A percentile compares a stretch with the other conserved stretches of the same genome.
These are phyloP conservation scores for Eudemis profundana DNA, from an alignment of 2,888 invertebrate genomes.

Conservation along the genomic window DNA sequence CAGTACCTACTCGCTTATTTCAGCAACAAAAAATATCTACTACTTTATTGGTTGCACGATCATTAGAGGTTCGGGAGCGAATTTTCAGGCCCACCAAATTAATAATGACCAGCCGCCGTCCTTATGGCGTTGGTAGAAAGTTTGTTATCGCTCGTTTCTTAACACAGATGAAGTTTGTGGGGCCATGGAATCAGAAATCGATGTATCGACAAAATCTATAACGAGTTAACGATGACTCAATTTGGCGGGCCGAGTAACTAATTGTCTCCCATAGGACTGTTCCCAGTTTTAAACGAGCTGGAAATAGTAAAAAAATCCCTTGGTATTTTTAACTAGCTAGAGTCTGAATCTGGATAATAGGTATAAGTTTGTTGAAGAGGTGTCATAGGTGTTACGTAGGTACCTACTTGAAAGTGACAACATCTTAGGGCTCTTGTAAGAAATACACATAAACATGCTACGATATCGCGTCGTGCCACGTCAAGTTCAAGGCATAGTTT, in stretches of 20 bases:
- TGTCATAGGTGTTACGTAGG: too few species aligned
- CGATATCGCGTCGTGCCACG: too few species aligned
- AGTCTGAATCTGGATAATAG: too few species aligned
- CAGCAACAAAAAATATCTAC: background rate
- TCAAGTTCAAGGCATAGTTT: too few species aligned
- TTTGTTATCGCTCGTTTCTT: background rate
- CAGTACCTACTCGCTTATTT: background rate
- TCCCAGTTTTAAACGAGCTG: constrained; percentile 23
- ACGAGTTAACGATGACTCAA: constrained; percentile 38
- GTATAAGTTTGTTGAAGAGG: too few species aligned
- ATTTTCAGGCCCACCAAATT: constrained; percentile 7
- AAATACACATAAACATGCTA: too few species aligned
- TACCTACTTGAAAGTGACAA: too few species aligned
- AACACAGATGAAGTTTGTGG: background rate
- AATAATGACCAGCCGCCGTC: background rate
- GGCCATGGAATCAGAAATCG: constrained; percentile 24
- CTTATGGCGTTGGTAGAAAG: constrained; percentile 5
- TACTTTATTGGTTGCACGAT: background rate
- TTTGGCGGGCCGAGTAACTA: constrained; percentile 15
- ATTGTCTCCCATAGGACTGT: constrained; percentile 36
- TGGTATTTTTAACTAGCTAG: background rate
- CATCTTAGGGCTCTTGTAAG: too few species aligned
- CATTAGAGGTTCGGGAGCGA: constrained; percentile 15
- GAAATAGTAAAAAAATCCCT: background rate
- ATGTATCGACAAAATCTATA: constrained; percentile 40